These are phyloP conservation scores for Progne subis DNA, from an alignment of 2,113 vertebrate genomes.

Conservation along the genomic window DNA sequence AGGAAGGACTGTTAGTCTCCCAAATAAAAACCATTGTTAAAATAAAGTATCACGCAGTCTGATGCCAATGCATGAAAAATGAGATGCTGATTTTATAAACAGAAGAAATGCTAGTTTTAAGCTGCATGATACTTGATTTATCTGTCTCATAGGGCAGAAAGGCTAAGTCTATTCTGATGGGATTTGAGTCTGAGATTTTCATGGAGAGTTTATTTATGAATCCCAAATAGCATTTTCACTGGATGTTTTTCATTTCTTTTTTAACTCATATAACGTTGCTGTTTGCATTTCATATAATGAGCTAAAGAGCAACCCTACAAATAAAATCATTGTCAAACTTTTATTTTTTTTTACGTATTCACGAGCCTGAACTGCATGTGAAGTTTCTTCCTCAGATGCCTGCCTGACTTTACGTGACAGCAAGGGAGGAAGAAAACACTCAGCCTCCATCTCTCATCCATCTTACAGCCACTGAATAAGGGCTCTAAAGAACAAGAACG, in stretches of 20 bases:
- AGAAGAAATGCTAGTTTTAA: background rate
- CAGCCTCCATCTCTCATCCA: background rate
- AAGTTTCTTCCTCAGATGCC: background rate
- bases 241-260: background rate
- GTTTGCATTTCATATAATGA: background rate
- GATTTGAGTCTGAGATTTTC: background rate
- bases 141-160: background rate
- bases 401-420: background rate
- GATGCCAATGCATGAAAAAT: background rate
- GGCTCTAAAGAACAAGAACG: background rate
- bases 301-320: background rate
- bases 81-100: background rate
- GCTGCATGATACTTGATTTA: background rate
- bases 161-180: background rate
- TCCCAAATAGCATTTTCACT: background rate
- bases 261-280: background rate
- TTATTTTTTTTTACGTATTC: background rate
- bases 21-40: background rate
- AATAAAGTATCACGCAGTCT: background rate
- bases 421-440: background rate
- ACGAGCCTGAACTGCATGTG: background rate
- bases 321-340: background rate
- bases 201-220: background rate
- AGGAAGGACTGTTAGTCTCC: background rate
- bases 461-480: background rate